Percentiles rank a stretch among this genome's conserved stretches.
Conservation (phyloP, 2,113 vertebrate genomes). For the Callipepla californica region DNA sequence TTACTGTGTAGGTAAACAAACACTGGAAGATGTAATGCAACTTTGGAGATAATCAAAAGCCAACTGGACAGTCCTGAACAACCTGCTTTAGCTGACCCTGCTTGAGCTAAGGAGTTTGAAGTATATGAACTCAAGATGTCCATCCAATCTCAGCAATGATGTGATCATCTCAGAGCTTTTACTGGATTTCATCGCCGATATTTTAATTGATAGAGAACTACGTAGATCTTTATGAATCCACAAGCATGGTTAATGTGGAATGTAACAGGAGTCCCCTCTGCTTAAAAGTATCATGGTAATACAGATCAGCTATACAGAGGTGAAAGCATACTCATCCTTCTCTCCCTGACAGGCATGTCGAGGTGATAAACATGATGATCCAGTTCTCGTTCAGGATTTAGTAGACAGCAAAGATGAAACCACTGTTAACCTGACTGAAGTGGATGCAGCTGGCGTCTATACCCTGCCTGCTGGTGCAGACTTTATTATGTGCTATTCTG, state of each 20-base stretch:
- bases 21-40: neutral
- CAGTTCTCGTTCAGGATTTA: conserved; percentile 80
- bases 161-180: neutral
- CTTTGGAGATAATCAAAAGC: neutral
- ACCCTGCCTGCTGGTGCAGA: conserved; percentile 94
- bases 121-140: neutral
- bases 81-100: neutral
- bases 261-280: neutral
- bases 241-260: neutral
- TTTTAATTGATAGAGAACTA: neutral
- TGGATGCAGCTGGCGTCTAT: conserved; percentile 85
- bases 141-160: neutral
- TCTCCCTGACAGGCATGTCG: conserved; percentile 86
- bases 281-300: neutral
- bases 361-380: conserved; percentile 86
- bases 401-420: conserved; percentile 64
- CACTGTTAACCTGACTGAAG: conserved; percentile 75
- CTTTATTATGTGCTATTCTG: conserved; percentile 98
- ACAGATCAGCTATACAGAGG: neutral
- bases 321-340: neutral
- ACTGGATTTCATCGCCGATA: neutral
- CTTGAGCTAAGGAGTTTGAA: neutral
- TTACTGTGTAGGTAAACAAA: neutral
- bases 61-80: neutral
- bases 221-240: neutral